Percentiles rank a stretch among this genome's conserved stretches.
Conservation (phyloP, 2,888 invertebrate species). For the Plusia festucae region DNA sequence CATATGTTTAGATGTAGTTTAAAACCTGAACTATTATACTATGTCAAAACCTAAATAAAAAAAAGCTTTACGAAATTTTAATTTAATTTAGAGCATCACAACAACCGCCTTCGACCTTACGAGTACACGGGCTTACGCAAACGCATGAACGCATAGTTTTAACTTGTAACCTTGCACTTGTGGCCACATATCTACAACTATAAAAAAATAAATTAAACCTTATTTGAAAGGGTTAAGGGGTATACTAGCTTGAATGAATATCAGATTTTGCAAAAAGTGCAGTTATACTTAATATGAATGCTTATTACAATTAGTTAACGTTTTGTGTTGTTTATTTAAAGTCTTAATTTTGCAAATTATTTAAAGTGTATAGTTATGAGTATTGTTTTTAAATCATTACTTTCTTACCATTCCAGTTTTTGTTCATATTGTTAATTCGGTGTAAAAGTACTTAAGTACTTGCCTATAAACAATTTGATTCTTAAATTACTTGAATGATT, state of each 20-base stretch:
- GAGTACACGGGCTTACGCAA: constrained; percentile 32
- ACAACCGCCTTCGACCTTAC: constrained; percentile 42
- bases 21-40: too few relatives aligned
- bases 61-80: not conserved
- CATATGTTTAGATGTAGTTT: too few relatives aligned
- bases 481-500: too few relatives aligned
- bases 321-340: constrained; percentile 9
- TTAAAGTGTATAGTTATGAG: too few relatives aligned
- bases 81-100: not conserved
- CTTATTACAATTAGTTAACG: not conserved
- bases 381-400: constrained; percentile 23
- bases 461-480: too few relatives aligned
- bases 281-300: not conserved
- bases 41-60: too few relatives aligned
- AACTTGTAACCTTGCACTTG: constrained; percentile 60
- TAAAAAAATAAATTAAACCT: constrained; percentile 22
- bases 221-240: not conserved
- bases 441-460: not conserved
- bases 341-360: constrained; percentile 3
- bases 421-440: constrained; percentile 8
- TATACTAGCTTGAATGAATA: not conserved
- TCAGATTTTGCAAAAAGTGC: not conserved
- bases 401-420: constrained; percentile 8
- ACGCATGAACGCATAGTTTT: constrained; percentile 48
- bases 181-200: constrained; percentile 48